Conservation (phyloP, 2,797 vertebrate species). For the Smutsia temminckii region DNA sequence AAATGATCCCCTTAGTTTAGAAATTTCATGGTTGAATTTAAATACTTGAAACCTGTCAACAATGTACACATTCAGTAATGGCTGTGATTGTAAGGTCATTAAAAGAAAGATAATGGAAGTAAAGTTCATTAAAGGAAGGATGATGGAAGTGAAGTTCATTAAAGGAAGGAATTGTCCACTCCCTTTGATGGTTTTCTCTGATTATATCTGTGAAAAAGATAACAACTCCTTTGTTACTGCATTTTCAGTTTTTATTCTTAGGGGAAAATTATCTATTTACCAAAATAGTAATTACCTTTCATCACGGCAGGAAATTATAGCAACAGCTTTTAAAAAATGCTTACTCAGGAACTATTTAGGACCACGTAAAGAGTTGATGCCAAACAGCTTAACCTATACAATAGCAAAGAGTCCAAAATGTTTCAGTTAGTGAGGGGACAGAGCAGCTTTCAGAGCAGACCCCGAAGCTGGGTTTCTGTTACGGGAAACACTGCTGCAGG, state of each 20-base stretch:
- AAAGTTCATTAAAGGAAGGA: conserved; percentile 15
- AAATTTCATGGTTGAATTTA: not conserved
- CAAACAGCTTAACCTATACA: not conserved
- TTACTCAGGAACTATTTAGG: not conserved
- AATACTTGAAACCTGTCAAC: not conserved
- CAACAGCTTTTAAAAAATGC: not conserved
- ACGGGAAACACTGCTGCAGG: not conserved
- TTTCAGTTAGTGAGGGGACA: not conserved
- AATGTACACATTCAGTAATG: not conserved
- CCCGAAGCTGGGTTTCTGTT: not conserved
- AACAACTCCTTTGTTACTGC: conserved; percentile 41
- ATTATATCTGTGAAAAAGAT: conserved; percentile 57
- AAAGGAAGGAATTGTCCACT: conserved; percentile 44
- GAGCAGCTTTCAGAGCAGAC: not conserved
- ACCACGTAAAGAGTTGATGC: not conserved
- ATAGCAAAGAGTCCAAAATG: not conserved
- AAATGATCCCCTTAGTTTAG: not conserved
- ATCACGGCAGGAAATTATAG: conserved; percentile 47
- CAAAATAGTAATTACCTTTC: conserved; percentile 63
- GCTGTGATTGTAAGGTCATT: not conserved
- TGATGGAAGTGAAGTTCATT: not conserved
- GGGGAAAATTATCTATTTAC: not conserved
- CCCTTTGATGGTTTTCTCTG: conserved; percentile 44
- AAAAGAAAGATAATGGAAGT: not conserved
- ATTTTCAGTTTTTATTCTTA: conserved; percentile 44